Percentiles rank a stretch among this genome's conserved stretches.
Evolutionary conservation across 64 coral and sea anemone species (phyloP).

Genomic region (Actinia equina): DNA sequence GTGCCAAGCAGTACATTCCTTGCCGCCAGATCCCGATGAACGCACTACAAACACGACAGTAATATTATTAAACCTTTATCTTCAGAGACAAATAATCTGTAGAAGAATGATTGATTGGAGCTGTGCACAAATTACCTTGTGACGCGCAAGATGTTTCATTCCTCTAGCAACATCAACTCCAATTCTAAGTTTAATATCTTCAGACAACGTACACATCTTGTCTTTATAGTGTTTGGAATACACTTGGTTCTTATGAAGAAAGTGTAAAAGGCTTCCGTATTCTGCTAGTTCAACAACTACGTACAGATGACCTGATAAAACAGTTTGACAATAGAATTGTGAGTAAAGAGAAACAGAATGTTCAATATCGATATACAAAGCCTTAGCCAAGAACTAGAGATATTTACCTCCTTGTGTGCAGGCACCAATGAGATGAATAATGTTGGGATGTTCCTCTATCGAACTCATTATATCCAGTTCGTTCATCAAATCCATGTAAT

Average conservation of each 20-base stretch:
- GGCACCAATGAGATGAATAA: slow-evolving; percentile 71
- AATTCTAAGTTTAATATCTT: slow-evolving; percentile 54
- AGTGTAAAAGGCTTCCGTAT: slow-evolving; percentile 45
- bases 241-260: slow-evolving; percentile 57
- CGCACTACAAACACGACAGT: slow-evolving; percentile 39
- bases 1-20: slow-evolving; percentile 73
- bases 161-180: slow-evolving; percentile 57
- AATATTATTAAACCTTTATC: too few relatives aligned
- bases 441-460: slow-evolving; percentile 62
- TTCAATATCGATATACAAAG: background rate
- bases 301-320: slow-evolving; percentile 41
- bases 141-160: slow-evolving; percentile 47
- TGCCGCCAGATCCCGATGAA: slow-evolving; percentile 70
- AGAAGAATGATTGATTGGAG: background rate
- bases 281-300: slow-evolving; percentile 69
- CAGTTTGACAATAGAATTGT: too few relatives aligned
- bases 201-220: slow-evolving; percentile 17
- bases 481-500: slow-evolving; percentile 69
- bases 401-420: slow-evolving; percentile 51
- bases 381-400: too few relatives aligned
- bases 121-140: slow-evolving; percentile 32
- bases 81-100: too few relatives aligned
- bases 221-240: slow-evolving; percentile 45
- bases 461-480: slow-evolving; percentile 58
- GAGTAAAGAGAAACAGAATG: background rate